phyloP scores from a whole-genome alignment of 2,113 vertebrate genomes.

The Mustela lutreola region DNA sequence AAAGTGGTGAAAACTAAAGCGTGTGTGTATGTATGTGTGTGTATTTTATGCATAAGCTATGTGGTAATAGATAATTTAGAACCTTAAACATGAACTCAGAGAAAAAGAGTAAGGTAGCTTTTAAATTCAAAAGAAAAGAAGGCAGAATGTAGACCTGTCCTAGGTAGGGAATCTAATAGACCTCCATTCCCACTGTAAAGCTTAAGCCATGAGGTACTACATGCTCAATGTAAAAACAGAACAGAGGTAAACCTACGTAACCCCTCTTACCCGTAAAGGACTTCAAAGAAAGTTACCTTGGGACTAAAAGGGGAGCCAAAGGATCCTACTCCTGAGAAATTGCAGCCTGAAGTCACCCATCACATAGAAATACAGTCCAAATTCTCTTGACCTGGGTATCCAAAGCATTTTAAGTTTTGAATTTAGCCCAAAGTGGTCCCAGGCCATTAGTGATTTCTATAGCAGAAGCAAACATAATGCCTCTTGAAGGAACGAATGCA shows the following conservation, averaged over 20 bases:
- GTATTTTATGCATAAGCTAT: neutral
- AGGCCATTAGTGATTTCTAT: neutral
- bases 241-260: neutral
- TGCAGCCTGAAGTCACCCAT: neutral
- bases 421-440: neutral
- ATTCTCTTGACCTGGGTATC: conserved; percentile 21
- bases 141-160: neutral
- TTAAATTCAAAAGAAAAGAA: conserved; percentile 48
- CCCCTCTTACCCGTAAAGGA: neutral
- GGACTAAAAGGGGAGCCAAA: neutral
- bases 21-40: too few species aligned
- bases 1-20: neutral
- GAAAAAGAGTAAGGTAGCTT: conserved; percentile 2
- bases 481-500: neutral
- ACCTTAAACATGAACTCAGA: conserved; percentile 25
- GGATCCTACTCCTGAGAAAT: neutral
- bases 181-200: neutral
- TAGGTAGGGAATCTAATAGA: neutral
- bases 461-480: conserved; percentile 26
- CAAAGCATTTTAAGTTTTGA: neutral
- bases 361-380: neutral
- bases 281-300: neutral
- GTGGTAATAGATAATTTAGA: conserved; percentile 15
- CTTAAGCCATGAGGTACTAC: neutral
- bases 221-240: neutral